Base-by-base conservation (phyloP, 2,888 invertebrate species). In the Andrena fulva region DNA sequence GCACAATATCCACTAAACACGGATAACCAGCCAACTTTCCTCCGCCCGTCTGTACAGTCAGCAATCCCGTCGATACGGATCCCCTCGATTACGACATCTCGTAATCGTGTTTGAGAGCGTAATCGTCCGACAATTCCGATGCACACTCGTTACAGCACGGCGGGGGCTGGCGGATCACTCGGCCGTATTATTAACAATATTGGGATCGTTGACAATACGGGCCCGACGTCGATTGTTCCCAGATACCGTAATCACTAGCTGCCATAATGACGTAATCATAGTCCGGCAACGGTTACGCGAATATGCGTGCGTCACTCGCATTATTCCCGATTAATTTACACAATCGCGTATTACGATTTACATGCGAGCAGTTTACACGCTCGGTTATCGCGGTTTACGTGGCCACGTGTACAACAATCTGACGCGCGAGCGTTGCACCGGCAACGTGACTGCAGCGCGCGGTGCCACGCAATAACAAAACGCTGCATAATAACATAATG, bases 291-390 rank as follows among this genome's bases (percentile, higher is more conserved):
- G 52, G 29, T 52, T 8, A 52, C 66, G 54, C 29, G 54, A 29
- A 73, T 56, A 64, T 54, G 64, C 27, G 69, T 64, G 62, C 78
- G 64, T 80, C 70, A 66, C 59, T 42, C n/a, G 78, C 79, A 66
- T 80, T 78, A 70, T 80, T 78, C 79, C 35, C 64, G 79, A 80
- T 80, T 80, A 80, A 80, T 80, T 78, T 80, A 70, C 79, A 80
- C 70, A 78, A 50, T 66, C 79, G 70, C 78, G 79, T 42, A 70
- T 70, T 60, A 52, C 76, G 54, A 76, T 68, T 74, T 62, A 75
- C 79, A 64, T 35, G 78, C 50, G 24, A 35, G 64, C 56, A 77
- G 70, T 78, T 79, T 79, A 70, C 77, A 79, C 63, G 79, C 48
- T 35, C 69, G 64, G 31, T 29, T 73, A 66, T 66, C 73, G 35